phyloP scores from a whole-genome alignment of 2,888 invertebrate species.

The Scaptomyza tumidula region DNA sequence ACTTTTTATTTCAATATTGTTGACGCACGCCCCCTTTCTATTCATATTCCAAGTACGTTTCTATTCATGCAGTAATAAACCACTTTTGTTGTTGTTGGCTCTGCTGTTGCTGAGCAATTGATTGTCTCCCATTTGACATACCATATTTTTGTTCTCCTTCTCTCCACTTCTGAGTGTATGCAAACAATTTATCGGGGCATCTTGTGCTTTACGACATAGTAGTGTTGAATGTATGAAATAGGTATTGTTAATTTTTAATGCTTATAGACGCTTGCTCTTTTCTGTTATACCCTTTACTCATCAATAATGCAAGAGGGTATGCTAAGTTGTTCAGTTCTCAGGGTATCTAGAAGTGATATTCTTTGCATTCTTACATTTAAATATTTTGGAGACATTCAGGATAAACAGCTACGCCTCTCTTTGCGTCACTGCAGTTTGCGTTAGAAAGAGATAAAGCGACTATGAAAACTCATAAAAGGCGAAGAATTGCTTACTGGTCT shows the following conservation, averaged over 20 bases:
- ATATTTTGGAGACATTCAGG: not conserved
- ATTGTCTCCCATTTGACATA: slow-evolving; percentile 9
- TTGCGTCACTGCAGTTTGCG: not conserved
- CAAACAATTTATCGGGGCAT: slow-evolving; percentile 30
- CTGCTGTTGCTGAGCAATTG: slow-evolving; percentile 21
- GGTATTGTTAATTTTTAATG: not conserved
- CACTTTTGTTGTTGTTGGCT: slow-evolving; percentile 2
- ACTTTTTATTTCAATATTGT: not conserved
- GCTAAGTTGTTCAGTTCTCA: not conserved
- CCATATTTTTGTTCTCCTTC: slow-evolving; percentile 10
- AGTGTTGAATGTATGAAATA: not conserved
- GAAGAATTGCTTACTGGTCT: not conserved
- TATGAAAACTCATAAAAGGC: slow-evolving; percentile 8
- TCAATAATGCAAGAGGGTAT: not conserved
- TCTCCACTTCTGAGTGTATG: slow-evolving; percentile 15
- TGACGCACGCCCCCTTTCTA: slow-evolving; percentile 51
- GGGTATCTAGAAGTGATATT: not conserved
- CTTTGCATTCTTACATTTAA: not conserved
- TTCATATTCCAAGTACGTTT: slow-evolving; percentile 19
- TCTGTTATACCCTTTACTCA: not conserved
- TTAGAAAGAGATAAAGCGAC: not conserved
- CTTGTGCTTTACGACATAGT: not conserved
- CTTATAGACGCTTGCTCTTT: slow-evolving; percentile 15
- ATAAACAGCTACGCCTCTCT: not conserved
- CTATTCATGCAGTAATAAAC: slow-evolving; percentile 1